These are phyloP conservation scores for Ceyx margarethae DNA, from an alignment of 2,113 vertebrate genomes.

Conservation along the genomic window DNA sequence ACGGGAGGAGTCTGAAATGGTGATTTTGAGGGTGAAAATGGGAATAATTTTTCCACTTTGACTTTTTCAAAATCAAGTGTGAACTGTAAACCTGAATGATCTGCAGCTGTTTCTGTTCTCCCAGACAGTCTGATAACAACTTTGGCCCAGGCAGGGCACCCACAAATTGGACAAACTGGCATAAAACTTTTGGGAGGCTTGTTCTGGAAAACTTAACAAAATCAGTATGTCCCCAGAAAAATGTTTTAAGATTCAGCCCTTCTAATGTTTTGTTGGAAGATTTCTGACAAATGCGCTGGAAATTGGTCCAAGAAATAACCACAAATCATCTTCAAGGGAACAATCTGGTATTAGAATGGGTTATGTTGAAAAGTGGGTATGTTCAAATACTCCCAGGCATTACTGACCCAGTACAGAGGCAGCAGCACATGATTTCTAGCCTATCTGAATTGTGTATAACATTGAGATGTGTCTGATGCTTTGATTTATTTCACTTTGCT, in stretches of 20 bases:
- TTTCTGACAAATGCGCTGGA: neutral
- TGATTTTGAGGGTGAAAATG: neutral
- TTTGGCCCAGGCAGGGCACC: neutral
- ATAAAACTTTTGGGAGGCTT: neutral
- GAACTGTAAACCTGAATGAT: neutral
- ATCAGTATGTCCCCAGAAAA: neutral
- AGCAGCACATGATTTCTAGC: neutral
- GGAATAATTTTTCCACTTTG: neutral
- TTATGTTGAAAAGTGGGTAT: neutral
- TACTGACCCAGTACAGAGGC: neutral
- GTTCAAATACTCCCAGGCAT: neutral
- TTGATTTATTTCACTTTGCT: neutral
- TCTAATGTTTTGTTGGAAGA: neutral
- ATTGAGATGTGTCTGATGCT: neutral
- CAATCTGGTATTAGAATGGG: neutral
- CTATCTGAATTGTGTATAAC: neutral
- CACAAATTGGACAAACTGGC: neutral
- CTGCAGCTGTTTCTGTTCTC: neutral
- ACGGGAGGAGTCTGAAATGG: neutral
- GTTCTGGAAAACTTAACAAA: neutral
- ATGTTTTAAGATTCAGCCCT: neutral
- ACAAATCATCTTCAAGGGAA: neutral
- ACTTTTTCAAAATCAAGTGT: neutral
- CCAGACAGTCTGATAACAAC: neutral
- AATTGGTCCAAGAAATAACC: neutral